A percentile compares a stretch with the other conserved stretches of the same genome.
phyloP scores from a whole-genome alignment of 2,888 invertebrate species.

The Dynastes maya region DNA sequence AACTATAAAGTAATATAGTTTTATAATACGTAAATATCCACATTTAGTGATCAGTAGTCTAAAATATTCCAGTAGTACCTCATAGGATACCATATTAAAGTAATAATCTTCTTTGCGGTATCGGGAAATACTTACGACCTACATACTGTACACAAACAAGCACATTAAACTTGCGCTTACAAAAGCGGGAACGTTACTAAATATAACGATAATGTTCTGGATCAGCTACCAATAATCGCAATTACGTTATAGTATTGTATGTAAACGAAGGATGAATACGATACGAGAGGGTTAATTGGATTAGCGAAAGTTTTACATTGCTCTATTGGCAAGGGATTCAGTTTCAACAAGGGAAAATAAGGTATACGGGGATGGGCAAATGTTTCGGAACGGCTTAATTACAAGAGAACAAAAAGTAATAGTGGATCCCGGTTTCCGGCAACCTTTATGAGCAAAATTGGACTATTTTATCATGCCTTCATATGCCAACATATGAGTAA shows the following conservation, averaged over 20 bases:
- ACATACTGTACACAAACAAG: constrained; percentile 15
- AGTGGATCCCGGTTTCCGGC: too few relatives aligned
- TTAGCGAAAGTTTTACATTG: constrained; percentile 28
- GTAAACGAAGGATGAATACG: constrained; percentile 35
- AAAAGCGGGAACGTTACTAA: constrained; percentile 13
- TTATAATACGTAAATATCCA: constrained; percentile 15
- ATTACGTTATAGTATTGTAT: constrained; percentile 18
- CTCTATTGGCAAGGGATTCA: constrained; percentile 8
- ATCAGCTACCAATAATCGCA: constrained; percentile 34
- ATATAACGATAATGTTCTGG: constrained; percentile 26
- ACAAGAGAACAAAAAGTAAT: too few relatives aligned
- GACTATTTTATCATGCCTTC: too few relatives aligned
- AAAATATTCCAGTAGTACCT: constrained; percentile 12
- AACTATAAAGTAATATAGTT: neutral
- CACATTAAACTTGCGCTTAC: constrained; percentile 20
- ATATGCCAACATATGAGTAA: too few relatives aligned
- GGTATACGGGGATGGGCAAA: neutral
- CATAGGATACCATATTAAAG: neutral
- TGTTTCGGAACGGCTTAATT: too few relatives aligned
- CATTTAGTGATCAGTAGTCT: constrained; percentile 36
- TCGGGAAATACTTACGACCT: constrained; percentile 26
- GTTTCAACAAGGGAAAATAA: constrained; percentile 13
- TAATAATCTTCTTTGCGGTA: constrained; percentile 3
- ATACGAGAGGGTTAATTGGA: constrained; percentile 26
- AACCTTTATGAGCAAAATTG: too few relatives aligned